Evolutionary conservation across 2,113 vertebrate species (phyloP).

Genomic region (Zosterops lateralis): DNA sequence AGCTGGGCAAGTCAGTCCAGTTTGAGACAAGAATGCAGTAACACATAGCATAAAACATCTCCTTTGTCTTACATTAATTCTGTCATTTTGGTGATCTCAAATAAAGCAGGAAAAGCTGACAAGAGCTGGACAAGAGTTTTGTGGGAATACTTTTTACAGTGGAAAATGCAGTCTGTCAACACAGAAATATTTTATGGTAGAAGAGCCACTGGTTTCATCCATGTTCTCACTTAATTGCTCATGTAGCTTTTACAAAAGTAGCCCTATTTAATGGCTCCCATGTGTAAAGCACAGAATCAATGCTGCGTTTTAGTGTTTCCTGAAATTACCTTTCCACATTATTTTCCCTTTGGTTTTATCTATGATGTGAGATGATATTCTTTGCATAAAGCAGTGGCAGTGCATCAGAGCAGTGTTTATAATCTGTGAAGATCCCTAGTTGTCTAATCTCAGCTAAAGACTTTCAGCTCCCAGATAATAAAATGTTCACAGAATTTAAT

Average conservation of each 20-base stretch:
- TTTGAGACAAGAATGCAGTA: neutral
- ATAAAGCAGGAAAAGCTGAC: neutral
- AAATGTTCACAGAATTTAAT: constrained; percentile 13
- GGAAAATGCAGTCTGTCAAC: neutral
- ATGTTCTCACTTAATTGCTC: neutral
- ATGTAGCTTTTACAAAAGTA: neutral
- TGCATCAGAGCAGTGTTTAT: neutral
- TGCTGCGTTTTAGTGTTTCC: neutral
- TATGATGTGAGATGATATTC: neutral
- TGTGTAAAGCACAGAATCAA: neutral
- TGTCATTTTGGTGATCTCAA: neutral
- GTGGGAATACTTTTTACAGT: neutral
- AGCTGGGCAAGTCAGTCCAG: neutral
- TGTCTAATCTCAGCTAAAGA: constrained; percentile 14
- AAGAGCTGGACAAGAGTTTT: neutral
- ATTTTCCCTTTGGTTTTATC: neutral
- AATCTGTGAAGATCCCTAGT: neutral
- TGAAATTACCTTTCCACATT: neutral
- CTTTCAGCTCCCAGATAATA: constrained; percentile 2
- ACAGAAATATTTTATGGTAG: neutral
- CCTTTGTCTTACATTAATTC: neutral
- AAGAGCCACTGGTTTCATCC: neutral
- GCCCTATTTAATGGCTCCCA: neutral
- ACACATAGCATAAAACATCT: neutral
- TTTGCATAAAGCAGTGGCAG: neutral